Evolutionary conservation across 2,888 invertebrate genomes (phyloP), one percentile per base, ranked within the genome.

Genomic region (Morpho achilles): DNA sequence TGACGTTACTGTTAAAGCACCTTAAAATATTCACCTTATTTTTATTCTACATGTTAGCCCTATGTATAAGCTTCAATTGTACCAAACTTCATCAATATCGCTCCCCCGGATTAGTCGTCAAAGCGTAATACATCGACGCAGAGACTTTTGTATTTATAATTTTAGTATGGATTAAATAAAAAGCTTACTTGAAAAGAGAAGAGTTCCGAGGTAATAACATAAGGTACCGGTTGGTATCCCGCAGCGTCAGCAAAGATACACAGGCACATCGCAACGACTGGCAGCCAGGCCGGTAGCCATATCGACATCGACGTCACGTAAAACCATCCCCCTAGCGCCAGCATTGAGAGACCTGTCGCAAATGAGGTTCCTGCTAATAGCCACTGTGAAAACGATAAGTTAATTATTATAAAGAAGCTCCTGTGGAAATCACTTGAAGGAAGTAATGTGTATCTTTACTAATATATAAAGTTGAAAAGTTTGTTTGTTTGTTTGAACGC

Each of bases 221-320:
- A 90, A 0, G 90, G 89, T 23, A 89, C 87, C 0, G 90, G 89
- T 59, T 88, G 88, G 67, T 84, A 88, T 3, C 89, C 89, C 1
- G 90, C 87, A 0, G 89, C 90, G 45, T 85, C 84, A 0, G 86
- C 75, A 69, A 90, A 89, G 69, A 90, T 89, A 67, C 89, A 88
- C 2, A 87, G 63, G 47, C 89, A 89, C 89, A 89, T 87, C 10
- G 89, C 85, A 2, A 82, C 65, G 5, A 89, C 86, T 0, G 90
- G 90, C 68, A 89, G 66, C 88, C 89, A 90, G 67, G 83, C 90
- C 0, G 90, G 89, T 67, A 89, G 72, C 84, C 84, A 84, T 41
- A 77, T 61, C 0, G 75, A 72, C 50, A 71, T 49, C 0, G 86
- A 84, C 0, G 87, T 86, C 49, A 84, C 64, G 76, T 83, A 87